Evolutionary conservation across 2,797 vertebrate genomes (phyloP).

Genomic region (Argentina silus): DNA sequence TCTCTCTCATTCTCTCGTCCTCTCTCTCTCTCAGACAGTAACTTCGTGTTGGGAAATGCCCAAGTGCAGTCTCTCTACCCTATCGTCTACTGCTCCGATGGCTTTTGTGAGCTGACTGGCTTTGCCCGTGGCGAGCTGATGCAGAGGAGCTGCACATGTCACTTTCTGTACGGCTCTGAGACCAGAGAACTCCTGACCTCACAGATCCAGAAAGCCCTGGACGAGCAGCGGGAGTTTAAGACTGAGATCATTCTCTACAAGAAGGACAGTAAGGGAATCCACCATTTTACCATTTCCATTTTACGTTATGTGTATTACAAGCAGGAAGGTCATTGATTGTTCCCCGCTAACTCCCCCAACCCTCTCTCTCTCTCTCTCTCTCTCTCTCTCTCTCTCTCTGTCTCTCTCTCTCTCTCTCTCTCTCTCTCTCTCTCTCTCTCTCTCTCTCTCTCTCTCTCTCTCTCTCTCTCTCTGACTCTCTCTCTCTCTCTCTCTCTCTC

Average conservation of each 20-base stretch:
- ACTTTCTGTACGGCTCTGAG: conserved; percentile 83
- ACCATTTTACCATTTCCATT: no score
- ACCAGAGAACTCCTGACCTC: conserved; percentile 83
- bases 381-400: no score
- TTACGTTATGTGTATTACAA: background rate
- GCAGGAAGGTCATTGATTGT: background rate
- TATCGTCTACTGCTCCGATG: conserved; percentile 87
- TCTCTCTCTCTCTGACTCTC: background rate
- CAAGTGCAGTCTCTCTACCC: conserved; percentile 85
- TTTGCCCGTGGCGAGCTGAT: conserved; percentile 86
- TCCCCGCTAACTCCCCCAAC: background rate
- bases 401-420: no score
- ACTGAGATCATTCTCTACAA: conserved; percentile 87
- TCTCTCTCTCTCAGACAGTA: conserved; percentile 78
- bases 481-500: background rate
- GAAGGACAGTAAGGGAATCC: conserved; percentile 78
- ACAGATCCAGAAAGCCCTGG: conserved; percentile 83
- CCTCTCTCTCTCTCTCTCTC: no score
- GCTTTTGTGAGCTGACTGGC: conserved; percentile 85
- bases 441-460: no score
- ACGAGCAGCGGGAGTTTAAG: conserved; percentile 84
- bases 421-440: no score
- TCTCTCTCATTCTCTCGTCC: conserved; percentile 25
- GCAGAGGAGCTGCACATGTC: conserved; percentile 86
- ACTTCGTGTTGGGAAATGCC: conserved; percentile 86